Conservation (phyloP, 2,888 invertebrate species). For the Horisme vitalbata region DNA sequence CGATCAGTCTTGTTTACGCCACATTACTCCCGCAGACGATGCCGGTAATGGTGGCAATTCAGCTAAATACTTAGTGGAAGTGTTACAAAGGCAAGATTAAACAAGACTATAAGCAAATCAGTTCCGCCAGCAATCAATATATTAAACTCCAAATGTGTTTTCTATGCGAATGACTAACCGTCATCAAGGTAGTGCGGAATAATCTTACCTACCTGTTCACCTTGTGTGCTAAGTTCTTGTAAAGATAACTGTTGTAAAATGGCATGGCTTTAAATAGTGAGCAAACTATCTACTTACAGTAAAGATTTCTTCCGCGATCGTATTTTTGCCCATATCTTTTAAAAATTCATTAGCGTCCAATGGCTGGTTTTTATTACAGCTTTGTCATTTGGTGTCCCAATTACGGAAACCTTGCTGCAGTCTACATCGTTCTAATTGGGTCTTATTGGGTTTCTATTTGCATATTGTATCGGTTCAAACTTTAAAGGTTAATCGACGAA, state of each 20-base stretch:
- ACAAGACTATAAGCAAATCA: constrained; percentile 8
- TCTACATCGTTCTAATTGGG: constrained; percentile 10
- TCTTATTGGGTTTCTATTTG: constrained; percentile 6
- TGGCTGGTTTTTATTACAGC: constrained; percentile 18
- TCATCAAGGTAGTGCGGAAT: not conserved
- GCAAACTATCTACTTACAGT: not conserved
- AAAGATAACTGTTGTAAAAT: not conserved
- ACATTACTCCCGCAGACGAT: constrained; percentile 33
- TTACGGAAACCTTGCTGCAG: constrained; percentile 12
- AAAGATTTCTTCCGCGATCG: constrained; percentile 10
- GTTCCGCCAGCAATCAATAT: constrained; percentile 13
- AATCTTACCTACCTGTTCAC: constrained; percentile 12
- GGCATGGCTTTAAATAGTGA: constrained; percentile 2
- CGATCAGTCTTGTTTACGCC: constrained; percentile 42
- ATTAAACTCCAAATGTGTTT: not conserved
- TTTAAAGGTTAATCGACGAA: too few relatives aligned
- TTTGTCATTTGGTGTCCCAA: constrained; percentile 22
- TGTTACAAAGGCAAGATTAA: constrained; percentile 14
- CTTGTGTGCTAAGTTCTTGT: constrained; percentile 4
- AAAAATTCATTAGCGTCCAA: constrained; percentile 18
- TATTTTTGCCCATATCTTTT: constrained; percentile 12
- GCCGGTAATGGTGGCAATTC: constrained; percentile 16
- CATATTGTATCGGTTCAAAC: constrained; percentile 1
- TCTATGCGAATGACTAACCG: constrained; percentile 12
- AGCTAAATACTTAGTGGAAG: constrained; percentile 22